These are phyloP conservation scores for Tamias sibiricus DNA, from an alignment of 2,113 vertebrate genomes.

Conservation along the genomic window DNA sequence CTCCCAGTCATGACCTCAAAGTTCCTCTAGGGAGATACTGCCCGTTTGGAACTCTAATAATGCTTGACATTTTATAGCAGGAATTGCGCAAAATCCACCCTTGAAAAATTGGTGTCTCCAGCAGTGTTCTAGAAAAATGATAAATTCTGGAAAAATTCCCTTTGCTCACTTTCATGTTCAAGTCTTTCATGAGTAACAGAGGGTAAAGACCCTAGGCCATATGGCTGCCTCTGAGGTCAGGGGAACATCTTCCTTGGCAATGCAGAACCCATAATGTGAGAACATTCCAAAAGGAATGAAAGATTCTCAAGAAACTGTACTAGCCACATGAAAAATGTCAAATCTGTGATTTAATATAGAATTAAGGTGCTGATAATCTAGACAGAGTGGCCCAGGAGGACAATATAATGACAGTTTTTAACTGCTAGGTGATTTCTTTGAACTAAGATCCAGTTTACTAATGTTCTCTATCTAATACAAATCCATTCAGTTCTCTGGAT, in stretches of 20 bases:
- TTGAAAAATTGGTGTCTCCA: not conserved
- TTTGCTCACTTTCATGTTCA: not conserved
- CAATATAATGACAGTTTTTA: not conserved
- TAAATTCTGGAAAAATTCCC: not conserved
- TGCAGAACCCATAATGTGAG: not conserved
- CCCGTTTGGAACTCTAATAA: not conserved
- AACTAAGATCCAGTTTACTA: not conserved
- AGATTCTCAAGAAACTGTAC: not conserved
- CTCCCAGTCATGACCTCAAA: not conserved
- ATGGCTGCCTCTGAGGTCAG: not conserved
- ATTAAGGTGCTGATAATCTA: not conserved
- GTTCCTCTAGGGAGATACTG: not conserved
- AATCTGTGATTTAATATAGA: not conserved
- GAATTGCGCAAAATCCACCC: not conserved
- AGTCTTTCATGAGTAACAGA: not conserved
- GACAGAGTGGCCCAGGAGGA: not conserved
- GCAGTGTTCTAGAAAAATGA: not conserved
- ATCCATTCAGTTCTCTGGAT: not conserved
- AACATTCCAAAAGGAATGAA: not conserved
- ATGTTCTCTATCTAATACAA: not conserved
- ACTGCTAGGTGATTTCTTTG: not conserved
- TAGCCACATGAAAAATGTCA: not conserved
- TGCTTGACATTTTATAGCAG: not conserved
- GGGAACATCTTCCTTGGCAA: not conserved
- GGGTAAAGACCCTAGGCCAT: not conserved